These are phyloP conservation scores for Aleiodes alternator DNA, from an alignment of 2,888 invertebrate genomes.

Conservation along the genomic window DNA sequence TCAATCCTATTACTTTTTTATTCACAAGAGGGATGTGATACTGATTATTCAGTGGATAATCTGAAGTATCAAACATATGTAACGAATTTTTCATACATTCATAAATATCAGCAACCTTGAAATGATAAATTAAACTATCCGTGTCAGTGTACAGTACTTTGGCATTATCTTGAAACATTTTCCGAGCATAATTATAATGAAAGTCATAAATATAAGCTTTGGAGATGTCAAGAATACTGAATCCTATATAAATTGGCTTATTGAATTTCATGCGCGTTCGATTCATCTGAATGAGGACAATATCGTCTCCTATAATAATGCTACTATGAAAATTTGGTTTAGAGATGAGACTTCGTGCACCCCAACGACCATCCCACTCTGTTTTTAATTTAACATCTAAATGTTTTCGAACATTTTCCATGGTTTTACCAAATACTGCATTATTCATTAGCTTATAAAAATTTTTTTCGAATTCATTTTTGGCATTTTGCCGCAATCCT, in stretches of 20 bases:
- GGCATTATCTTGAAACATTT: conserved; percentile 37
- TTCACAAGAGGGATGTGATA: conserved; percentile 40
- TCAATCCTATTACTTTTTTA: conserved; percentile 42
- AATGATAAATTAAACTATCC: conserved; percentile 43
- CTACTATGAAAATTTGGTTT: conserved; percentile 63
- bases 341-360: conserved; percentile 62
- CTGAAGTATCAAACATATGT: conserved; percentile 64
- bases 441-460: conserved; percentile 72
- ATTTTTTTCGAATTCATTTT: conserved; percentile 66
- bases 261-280: conserved; percentile 40
- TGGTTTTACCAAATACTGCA: conserved; percentile 69
- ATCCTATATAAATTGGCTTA: conserved; percentile 52
- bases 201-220: conserved; percentile 54
- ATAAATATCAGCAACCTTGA: conserved; percentile 31
- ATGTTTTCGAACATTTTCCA: conserved; percentile 71
- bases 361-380: conserved; percentile 60
- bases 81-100: conserved; percentile 51
- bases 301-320: conserved; percentile 64
- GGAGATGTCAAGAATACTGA: conserved; percentile 7
- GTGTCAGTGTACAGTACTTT: conserved; percentile 48
- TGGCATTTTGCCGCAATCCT: conserved; percentile 61
- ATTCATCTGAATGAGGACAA: conserved; percentile 65
- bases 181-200: conserved; percentile 50
- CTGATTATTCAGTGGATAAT: conserved; percentile 42
- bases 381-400: conserved; percentile 63